These are phyloP conservation scores for Rhopilema esculentum DNA, from an alignment of 30 jellyfish, hydroid and myxozoan genomes.

Conservation along the genomic window DNA sequence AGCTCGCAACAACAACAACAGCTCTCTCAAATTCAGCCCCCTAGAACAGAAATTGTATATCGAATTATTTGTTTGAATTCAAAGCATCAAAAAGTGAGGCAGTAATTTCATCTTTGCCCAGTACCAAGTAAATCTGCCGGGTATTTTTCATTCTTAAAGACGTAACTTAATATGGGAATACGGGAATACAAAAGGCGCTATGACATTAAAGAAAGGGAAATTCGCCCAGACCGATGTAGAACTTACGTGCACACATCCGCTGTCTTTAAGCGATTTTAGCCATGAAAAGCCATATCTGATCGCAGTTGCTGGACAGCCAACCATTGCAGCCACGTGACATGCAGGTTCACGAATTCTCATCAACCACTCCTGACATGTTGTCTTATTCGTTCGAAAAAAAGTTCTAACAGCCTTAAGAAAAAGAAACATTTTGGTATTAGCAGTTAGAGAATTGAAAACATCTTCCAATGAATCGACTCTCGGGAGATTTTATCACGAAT, in stretches of 20 bases:
- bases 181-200: too few relatives aligned
- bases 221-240: not conserved
- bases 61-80: not conserved
- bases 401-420: conserved; percentile 80
- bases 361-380: conserved; percentile 97
- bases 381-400: conserved; percentile 92
- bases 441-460: not conserved
- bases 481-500: not conserved
- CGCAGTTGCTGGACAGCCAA: conserved; percentile 93
- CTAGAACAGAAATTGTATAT: conserved; percentile 26
- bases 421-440: not conserved
- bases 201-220: not conserved
- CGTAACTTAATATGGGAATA: too few relatives aligned
- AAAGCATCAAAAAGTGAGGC: not conserved
- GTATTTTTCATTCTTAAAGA: too few relatives aligned
- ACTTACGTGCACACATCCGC: conserved; percentile 86
- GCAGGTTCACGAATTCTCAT: conserved; percentile 82
- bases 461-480: not conserved
- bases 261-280: conserved; percentile 78
- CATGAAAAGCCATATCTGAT: conserved; percentile 90
- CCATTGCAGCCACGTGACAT: conserved; percentile 75
- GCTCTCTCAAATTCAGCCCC: conserved; percentile 98
- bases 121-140: too few relatives aligned
- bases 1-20: conserved; percentile 79
- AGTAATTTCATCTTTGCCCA: too few relatives aligned